Evolutionary conservation across 1,140 invertebrate genomes (phyloP), one percentile per base, ranked within the genome.

Genomic region (Trypoxylus dichotomus): DNA sequence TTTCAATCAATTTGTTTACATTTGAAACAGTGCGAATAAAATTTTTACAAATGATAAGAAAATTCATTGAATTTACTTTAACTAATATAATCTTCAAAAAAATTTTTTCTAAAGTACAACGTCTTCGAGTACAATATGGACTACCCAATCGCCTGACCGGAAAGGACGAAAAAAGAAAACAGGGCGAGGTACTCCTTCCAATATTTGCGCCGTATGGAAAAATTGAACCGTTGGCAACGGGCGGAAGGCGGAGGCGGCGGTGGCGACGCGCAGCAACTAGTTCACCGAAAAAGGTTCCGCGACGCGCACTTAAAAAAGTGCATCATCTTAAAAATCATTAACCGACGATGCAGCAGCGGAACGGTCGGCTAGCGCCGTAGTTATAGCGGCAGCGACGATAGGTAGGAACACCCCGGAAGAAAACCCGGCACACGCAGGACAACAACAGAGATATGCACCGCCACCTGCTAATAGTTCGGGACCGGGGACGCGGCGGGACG

Each of bases 261-360:
- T 81, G 84, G 81, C 84, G 84, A 83, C 84, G 84, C 84, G 78
- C 24, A 37, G 78, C 24, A 37, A 37, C 21, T 25, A 15, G 60
- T 83, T 80, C 77, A 81, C 77, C 78, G 81, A 83, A 84, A 85
- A 85, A 84, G 82, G 80, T 81, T 76, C 81, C 79, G 82, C 84
- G 83, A 85, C 83, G 84, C 84, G 84, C 84, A 80, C 79, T 68
- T 74, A 81, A 84, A 85, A 83, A 85, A 84, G 80, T 85, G 85
- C 85, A 85, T 54, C 47, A 54, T 84, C 85, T 85, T 85, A 81
- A 85, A 85, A 85, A 85, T 85, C 85, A 84, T 85, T 85, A 85
- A 84, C 81, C 82, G 80, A 42, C 79, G 32, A 10, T 13, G 60
- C 60, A 68, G 60, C 60, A 29, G 60, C 47, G 15, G 47, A 58